Evolutionary conservation across 2,888 invertebrate genomes (phyloP).

Genomic region (Plutella xylostella): DNA sequence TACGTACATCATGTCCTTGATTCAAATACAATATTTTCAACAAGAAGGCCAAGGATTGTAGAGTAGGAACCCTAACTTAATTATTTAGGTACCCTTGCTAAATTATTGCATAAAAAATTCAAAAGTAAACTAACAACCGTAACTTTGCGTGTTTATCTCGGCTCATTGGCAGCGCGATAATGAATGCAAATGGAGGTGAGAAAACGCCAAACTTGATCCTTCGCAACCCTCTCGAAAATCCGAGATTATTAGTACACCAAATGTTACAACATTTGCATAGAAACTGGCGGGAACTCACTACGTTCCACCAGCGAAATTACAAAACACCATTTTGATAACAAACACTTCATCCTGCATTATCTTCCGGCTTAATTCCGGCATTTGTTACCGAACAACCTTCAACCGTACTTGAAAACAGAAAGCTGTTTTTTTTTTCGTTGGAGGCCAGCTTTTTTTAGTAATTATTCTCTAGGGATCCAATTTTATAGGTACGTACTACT

Average conservation of each 20-base stretch:
- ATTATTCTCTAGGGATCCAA: no score
- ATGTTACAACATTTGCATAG: conserved; percentile 57
- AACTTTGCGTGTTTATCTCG: no score
- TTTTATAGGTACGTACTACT: no score
- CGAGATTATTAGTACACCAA: conserved; percentile 42
- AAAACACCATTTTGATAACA: conserved; percentile 28
- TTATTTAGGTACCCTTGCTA: background rate
- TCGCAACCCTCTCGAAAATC: conserved; percentile 39
- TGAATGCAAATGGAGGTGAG: conserved; percentile 11
- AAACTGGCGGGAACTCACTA: conserved; percentile 43
- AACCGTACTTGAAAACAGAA: no score
- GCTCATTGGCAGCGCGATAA: conserved; percentile 9
- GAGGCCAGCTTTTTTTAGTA: no score
- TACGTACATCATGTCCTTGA: no score
- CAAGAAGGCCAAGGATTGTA: no score
- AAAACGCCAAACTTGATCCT: conserved; percentile 26
- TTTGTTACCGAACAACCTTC: no score
- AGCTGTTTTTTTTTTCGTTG: no score
- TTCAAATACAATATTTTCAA: no score
- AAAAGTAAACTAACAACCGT: background rate
- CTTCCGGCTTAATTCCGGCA: no score
- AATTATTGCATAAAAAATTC: background rate
- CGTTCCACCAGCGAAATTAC: conserved; percentile 45
- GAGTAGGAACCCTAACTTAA: background rate
- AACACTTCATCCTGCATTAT: conserved; percentile 32